phyloP scores from a whole-genome alignment of 2,888 invertebrate genomes.

The Silvanus unidentatus region DNA sequence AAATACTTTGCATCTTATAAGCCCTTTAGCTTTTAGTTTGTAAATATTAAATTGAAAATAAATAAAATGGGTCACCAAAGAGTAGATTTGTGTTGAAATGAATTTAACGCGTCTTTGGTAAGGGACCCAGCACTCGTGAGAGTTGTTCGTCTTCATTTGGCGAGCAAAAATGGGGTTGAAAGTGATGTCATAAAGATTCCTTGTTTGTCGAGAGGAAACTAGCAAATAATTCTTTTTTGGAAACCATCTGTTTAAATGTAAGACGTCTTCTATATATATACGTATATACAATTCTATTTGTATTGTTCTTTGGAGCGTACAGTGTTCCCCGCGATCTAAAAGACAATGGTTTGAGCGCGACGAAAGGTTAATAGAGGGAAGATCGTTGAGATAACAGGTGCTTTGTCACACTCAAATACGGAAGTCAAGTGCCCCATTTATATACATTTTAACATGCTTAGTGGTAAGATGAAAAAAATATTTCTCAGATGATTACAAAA shows the following conservation, averaged over 20 bases:
- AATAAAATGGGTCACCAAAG: too few species aligned
- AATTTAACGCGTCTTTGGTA: constrained; percentile 31
- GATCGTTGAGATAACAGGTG: constrained; percentile 15
- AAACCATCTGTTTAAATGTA: constrained; percentile 32
- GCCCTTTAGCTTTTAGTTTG: too few species aligned
- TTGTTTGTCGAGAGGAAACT: constrained; percentile 22
- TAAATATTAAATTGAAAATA: too few species aligned
- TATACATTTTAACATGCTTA: constrained; percentile 3
- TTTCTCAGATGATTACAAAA: too few species aligned
- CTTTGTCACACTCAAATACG: constrained; percentile 12
- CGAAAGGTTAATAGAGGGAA: constrained; percentile 14
- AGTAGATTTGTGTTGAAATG: constrained; percentile 31
- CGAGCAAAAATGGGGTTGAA: constrained; percentile 24
- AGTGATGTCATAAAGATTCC: constrained; percentile 34
- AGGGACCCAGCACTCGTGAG: constrained; percentile 23
- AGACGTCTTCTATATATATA: background rate
- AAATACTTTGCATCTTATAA: too few species aligned
- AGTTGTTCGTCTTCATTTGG: constrained; percentile 33
- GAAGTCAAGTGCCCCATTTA: constrained; percentile 3
- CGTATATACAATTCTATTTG: constrained; percentile 8
- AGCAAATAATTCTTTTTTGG: constrained; percentile 26
- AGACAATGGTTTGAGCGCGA: constrained; percentile 14
- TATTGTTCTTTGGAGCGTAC: constrained; percentile 11
- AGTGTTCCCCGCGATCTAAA: too few species aligned
- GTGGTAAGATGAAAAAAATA: background rate